Conservation (phyloP, 2,113 vertebrate species). For the Stegostoma tigrinum region DNA sequence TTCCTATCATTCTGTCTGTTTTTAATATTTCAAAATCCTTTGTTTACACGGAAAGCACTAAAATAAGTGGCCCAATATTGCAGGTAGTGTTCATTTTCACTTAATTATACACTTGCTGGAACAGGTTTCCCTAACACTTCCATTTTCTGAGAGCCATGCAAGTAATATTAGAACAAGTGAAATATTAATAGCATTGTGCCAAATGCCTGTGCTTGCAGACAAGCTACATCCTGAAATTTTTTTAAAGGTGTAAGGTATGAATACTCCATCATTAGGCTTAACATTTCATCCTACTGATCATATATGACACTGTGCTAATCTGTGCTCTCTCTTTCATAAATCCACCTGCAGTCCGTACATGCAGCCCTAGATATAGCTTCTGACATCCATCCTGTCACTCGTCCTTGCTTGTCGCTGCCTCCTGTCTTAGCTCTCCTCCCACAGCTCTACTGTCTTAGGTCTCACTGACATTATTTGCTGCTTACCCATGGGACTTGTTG, state of each 20-base stretch:
- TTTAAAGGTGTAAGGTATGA: background rate
- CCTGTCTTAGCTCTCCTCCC: background rate
- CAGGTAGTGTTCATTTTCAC: background rate
- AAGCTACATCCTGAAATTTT: background rate
- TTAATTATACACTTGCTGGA: background rate
- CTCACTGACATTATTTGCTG: background rate
- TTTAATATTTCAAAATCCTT: background rate
- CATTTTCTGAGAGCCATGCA: background rate
- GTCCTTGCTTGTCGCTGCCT: background rate
- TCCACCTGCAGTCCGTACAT: background rate
- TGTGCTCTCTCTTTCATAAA: background rate
- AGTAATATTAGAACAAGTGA: background rate
- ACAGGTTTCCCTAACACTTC: background rate
- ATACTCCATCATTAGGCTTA: background rate
- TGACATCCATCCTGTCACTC: background rate
- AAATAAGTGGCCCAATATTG: background rate
- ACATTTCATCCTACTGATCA: background rate
- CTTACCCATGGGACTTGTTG: background rate
- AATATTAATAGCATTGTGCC: background rate
- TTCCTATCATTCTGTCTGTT: background rate
- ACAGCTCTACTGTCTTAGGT: background rate
- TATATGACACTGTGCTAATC: background rate
- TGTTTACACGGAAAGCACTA: background rate
- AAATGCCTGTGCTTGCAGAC: background rate
- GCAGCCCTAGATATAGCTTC: background rate